These are phyloP conservation scores for Lasioglossum vierecki DNA, from an alignment of 2,888 invertebrate species.

Conservation along the genomic window DNA sequence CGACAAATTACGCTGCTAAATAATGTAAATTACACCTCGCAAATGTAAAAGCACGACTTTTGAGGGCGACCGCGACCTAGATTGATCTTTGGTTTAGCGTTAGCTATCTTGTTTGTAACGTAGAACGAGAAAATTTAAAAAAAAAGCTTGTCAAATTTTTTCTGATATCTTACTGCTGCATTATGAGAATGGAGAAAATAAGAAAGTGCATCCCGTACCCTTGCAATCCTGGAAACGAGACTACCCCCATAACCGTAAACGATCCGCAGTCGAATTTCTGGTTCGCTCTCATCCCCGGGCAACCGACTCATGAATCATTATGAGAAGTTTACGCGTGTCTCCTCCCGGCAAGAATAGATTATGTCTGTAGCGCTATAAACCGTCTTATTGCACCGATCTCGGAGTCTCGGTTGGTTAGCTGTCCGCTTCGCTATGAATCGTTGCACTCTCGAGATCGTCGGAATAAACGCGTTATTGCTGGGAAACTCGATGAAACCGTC, in stretches of 20 bases:
- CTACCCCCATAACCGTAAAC: not conserved
- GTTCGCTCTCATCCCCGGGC: not conserved
- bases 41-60: too few species aligned
- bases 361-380: constrained; percentile 23
- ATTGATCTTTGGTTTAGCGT: too few species aligned
- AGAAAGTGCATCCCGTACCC: too few species aligned
- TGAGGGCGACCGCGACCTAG: too few species aligned
- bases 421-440: constrained; percentile 21
- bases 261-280: not conserved
- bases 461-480: constrained; percentile 9
- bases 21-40: too few species aligned
- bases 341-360: constrained; percentile 8
- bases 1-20: too few species aligned
- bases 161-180: too few species aligned
- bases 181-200: too few species aligned
- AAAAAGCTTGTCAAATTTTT: too few species aligned
- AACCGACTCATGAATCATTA: constrained; percentile 14
- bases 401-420: constrained; percentile 18
- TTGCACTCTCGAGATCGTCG: constrained; percentile 9
- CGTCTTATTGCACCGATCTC: constrained; percentile 28
- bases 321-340: constrained; percentile 20
- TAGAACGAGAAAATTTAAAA: too few species aligned
- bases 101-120: too few species aligned
- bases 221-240: too few species aligned
- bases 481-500: constrained; percentile 7